phyloP scores from a whole-genome alignment of 2,113 vertebrate species.

The Strigops habroptila region DNA sequence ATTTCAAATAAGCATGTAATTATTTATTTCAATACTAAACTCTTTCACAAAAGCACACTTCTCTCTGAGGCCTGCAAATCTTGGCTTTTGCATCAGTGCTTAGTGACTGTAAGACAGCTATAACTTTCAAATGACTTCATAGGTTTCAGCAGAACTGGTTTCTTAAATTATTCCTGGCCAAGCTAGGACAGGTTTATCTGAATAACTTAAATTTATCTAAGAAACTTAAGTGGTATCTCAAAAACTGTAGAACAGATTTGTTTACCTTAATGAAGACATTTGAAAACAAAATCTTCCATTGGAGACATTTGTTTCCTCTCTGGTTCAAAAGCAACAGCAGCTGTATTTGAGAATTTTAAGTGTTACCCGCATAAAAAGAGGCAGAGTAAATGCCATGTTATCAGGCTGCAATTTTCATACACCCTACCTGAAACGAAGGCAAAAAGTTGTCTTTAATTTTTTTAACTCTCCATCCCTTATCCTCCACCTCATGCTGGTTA shows the following conservation, averaged over 20 bases:
- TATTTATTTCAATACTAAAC: neutral
- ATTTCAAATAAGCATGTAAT: conserved; percentile 28
- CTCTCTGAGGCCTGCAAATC: neutral
- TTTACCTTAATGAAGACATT: neutral
- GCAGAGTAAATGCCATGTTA: neutral
- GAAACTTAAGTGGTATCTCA: neutral
- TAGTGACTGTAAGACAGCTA: neutral
- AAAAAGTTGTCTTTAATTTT: neutral
- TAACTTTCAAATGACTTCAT: neutral
- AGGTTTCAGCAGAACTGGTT: neutral
- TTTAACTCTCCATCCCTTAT: fast-evolving
- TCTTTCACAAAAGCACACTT: neutral
- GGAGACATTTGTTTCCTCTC: neutral
- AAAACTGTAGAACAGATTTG: neutral
- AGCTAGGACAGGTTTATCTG: neutral
- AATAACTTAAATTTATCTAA: neutral
- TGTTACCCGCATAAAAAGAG: neutral
- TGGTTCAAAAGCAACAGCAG: neutral
- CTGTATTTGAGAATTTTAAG: neutral
- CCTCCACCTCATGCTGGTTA: neutral
- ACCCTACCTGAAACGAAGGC: neutral
- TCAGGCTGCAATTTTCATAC: neutral
- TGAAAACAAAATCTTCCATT: neutral
- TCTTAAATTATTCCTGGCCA: neutral
- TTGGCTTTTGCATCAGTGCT: neutral